A percentile compares a stretch with the other conserved stretches of the same genome.
These are phyloP conservation scores for Caenorhabditis angaria DNA, from an alignment of 2,888 invertebrate genomes.

Conservation along the genomic window DNA sequence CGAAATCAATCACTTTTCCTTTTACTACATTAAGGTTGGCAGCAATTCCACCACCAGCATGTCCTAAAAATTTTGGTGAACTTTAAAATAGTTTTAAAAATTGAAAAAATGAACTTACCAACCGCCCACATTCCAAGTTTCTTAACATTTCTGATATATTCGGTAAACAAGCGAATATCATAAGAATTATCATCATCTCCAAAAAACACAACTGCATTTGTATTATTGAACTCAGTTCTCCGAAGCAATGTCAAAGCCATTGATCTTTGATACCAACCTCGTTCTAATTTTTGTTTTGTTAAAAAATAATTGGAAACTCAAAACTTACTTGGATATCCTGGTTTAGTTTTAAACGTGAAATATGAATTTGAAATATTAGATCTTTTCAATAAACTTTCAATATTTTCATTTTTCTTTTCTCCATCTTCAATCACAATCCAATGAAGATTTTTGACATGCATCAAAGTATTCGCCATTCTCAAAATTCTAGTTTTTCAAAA, in stretches of 20 bases:
- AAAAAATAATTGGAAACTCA: neutral
- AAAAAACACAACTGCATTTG: slow-evolving; percentile 49
- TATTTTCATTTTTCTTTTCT: slow-evolving; percentile 16
- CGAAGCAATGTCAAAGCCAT: slow-evolving; percentile 52
- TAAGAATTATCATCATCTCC: slow-evolving; percentile 56
- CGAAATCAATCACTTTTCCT: slow-evolving; percentile 54
- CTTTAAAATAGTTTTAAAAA: neutral
- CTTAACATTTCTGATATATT: slow-evolving; percentile 50
- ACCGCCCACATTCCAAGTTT: slow-evolving; percentile 53
- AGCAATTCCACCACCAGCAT: slow-evolving; percentile 56
- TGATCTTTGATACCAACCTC: slow-evolving; percentile 65
- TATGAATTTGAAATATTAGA: slow-evolving; percentile 51
- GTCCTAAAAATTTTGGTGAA: slow-evolving; percentile 22
- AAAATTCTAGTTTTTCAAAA: too few species aligned
- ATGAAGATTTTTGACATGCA: slow-evolving; percentile 50
- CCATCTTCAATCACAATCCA: slow-evolving; percentile 61
- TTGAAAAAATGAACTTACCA: slow-evolving; percentile 34
- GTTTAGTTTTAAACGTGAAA: slow-evolving; percentile 40
- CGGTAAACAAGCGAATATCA: slow-evolving; percentile 45
- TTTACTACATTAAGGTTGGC: slow-evolving; percentile 56
- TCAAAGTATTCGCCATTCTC: slow-evolving; percentile 58
- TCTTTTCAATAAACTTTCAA: slow-evolving; percentile 40
- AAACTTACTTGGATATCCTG: slow-evolving; percentile 53
- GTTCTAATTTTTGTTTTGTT: slow-evolving; percentile 19
- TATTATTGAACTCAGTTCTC: slow-evolving; percentile 32